Evolutionary conservation across 2,113 vertebrate species (phyloP).

Genomic region (Pimephales promelas): DNA sequence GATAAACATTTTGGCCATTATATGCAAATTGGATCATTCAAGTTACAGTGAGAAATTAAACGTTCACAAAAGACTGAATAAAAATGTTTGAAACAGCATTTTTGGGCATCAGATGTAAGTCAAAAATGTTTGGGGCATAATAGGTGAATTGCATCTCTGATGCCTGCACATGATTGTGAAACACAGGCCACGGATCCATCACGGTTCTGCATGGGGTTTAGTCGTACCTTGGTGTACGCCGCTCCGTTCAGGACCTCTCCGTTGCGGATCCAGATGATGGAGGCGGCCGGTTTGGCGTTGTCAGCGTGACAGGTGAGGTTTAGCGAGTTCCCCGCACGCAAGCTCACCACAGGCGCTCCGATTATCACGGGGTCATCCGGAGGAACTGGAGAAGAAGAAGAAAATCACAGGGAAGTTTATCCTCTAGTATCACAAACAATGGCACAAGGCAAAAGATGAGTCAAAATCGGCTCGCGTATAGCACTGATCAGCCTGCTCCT

Average conservation of each 20-base stretch:
- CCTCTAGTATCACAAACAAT: conserved; percentile 7
- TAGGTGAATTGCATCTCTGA: neutral
- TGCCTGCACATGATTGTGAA: neutral
- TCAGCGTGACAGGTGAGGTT: conserved; percentile 96
- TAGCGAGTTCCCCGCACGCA: conserved; percentile 90
- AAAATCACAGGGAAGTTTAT: conserved; percentile 1
- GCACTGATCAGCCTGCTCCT: conserved; percentile 73
- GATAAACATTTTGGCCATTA: too few species aligned
- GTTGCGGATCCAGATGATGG: conserved; percentile 93
- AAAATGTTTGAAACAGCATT: neutral
- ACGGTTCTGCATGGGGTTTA: neutral
- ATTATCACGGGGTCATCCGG: conserved; percentile 93
- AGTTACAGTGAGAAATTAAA: neutral
- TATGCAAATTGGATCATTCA: neutral
- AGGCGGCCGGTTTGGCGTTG: conserved; percentile 94
- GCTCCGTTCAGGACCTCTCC: conserved; percentile 93
- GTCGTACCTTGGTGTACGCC: conserved; percentile 93
- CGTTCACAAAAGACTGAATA: neutral
- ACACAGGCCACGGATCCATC: neutral
- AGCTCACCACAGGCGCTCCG: conserved; percentile 91
- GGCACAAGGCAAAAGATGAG: neutral
- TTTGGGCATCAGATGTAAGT: neutral
- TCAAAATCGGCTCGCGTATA: conserved; percentile 59
- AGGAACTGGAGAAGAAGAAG: conserved; percentile 80
- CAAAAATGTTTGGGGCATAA: neutral